Base-by-base conservation (phyloP, 1,140 invertebrate genomes). In the Ylistrum balloti region DNA sequence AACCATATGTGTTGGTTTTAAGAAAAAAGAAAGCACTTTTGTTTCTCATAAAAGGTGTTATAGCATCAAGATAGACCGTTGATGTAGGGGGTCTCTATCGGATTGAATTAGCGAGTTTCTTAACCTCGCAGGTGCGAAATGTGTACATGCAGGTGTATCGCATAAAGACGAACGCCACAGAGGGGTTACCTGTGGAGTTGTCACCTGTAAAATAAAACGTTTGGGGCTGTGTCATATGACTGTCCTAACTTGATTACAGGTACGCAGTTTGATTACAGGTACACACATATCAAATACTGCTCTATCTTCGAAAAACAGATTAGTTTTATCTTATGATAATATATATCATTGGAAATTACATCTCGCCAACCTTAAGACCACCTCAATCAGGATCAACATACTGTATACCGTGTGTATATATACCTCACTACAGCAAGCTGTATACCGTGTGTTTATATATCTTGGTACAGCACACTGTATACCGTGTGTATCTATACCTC, bases 51-150 rank as follows among this genome's bases (percentile, higher is more conserved):
- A 74, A 28, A 28, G n/a, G 56, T 74, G 56, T 74, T 74, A 74
- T 28, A 74, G 56, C 56, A 74, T 74, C 56, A 28, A 28, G 22
- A 74, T 74, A 28, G 56, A 28, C 20, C n/a, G 17, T n/a, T 74
- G 56, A 74, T 74, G 56, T 74, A 74, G 56, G 56, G n/a, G 56
- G 56, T 74, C 56, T n/a, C 56, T 74, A 74, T 74, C 56, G 56
- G 56, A 74, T 28, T 74, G 56, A 28, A 74, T 74, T 74, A 74
- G 56, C 17, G 56, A 45, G 41, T 45, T 45, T 74, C 22, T 74
- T 74, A 74, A 74, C 56, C 56, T 74, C 56, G 56, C 56, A 74
- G 56, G 56, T 74, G 56, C 17, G 56, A 74, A 74, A 74, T 45
- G 10, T 13, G 41, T 45, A 45, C 20, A 45, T 74, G n/a, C 56